Evolutionary conservation across 2,113 vertebrate genomes (phyloP), one percentile per base, ranked within the genome.

Genomic region (Tonatia bakeri): DNA sequence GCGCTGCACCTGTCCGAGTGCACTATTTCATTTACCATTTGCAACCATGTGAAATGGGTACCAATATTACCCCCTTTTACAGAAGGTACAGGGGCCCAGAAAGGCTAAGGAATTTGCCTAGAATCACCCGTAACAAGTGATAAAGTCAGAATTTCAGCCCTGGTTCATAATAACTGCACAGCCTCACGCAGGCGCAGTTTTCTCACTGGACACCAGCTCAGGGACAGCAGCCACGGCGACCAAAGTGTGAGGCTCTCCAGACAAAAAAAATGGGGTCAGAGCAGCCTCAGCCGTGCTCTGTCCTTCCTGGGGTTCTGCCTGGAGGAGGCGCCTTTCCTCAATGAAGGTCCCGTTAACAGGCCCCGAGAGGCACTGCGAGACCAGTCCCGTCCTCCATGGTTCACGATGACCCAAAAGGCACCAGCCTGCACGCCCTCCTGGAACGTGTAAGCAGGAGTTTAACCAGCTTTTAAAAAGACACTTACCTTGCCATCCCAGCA

Each of bases 401-500:
- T n/a, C 56, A 69, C 65, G 3, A 4, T 3, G 14, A 1, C 54
- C 61, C 59, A 33, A 1, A 0, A 7, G 7, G 4, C 7, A 22
- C 52, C 7, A 28, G 72, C 28, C 59, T 36, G n/a, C 61, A 4
- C 0, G 0, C 10, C 22, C 59, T 64, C 31, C 33, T 59, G 36
- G 45, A 45, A 69, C 4, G 11, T 1, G 5, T 16, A 22, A 26
- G 52, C n/a, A n/a, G 45, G 20, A 75, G 83, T 16, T 16, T n/a
- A 45, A 38, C 38, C 38, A 9, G 67, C 16, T 36, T 76, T 40
- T 56, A 31, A 72, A 40, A 0, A 26, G 16, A 81, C 38, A 56
- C 70, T 98, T 98, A 99, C 99, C 99, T 99, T 98, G 91, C 99
- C 99, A 99, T 19, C 98, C 99, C 7, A 99, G 98, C 33, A 98